Evolutionary conservation across 2,797 vertebrate genomes (phyloP), one percentile per base, ranked within the genome.

Genomic region (Toxotes lorentzi): DNA sequence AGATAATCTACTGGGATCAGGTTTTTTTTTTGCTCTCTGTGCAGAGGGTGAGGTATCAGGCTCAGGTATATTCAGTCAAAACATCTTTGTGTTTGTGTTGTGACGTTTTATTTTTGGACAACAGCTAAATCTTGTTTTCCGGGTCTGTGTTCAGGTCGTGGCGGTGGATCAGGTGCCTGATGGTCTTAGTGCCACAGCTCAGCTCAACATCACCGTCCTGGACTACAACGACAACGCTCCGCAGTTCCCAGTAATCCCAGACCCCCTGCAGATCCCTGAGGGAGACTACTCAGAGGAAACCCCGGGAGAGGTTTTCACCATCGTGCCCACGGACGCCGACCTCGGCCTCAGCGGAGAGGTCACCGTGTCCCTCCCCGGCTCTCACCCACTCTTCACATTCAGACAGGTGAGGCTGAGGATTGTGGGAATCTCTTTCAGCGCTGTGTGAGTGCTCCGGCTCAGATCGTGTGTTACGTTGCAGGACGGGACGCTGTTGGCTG

Each of bases 171-270:
- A 90, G 30, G 53, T 70, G 16, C 64, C 0, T 0, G 76, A 86
- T 1, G 93, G 95, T 3, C 89, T 95, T 35, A 95, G 6, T n/a
- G 86, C 94, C 69, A 95, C 94, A 1, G 89, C 94, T 59, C 73
- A 91, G 80, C 79, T 96, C 73, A 92, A 89, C 71, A 67, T 97
- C 89, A 94, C 85, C 2, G 66, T 96, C 80, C 83, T 94, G 85
- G 96, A 97, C 65, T 84, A 95, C 88, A 96, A 96, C 0, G 96
- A 97, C 82, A 96, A 97, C 78, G 89, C 93, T 70, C 96, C 96
- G 0, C 92, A 95, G 87, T 96, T 96, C 85, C 82, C 88, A 0
- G 50, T 40, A 8, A 84, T 95, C 75, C 89, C 94, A 0, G 92
- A 94, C 56, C 78, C 21, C 17, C 85, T 95, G 24, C 23, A 0